These are phyloP conservation scores for Protonemura montana DNA, from an alignment of 2,888 invertebrate genomes.

Conservation along the genomic window DNA sequence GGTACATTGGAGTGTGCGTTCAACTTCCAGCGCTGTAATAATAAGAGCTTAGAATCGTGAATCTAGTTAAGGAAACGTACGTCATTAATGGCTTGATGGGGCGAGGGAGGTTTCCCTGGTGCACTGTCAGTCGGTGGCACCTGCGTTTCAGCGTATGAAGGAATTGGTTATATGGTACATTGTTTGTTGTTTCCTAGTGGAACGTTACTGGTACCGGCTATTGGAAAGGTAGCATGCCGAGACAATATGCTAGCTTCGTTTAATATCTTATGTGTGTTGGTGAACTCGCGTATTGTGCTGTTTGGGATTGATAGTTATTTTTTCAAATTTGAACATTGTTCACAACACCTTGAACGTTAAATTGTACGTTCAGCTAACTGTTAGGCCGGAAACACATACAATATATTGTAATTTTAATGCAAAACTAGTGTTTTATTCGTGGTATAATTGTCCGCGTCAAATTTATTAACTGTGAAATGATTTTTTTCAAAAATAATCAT, in stretches of 20 bases:
- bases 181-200: too few species aligned
- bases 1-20: neutral
- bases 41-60: constrained; percentile 10
- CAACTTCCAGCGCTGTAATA: neutral
- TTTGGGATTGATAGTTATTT: too few species aligned
- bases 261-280: too few species aligned
- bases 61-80: constrained; percentile 37
- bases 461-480: neutral
- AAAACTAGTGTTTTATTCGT: neutral
- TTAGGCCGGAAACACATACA: too few species aligned
- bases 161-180: too few species aligned
- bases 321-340: too few species aligned
- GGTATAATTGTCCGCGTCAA: neutral
- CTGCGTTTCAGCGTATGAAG: neutral
- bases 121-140: neutral
- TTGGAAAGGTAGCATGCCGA: too few species aligned
- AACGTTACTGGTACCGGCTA: too few species aligned
- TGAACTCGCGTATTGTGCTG: too few species aligned
- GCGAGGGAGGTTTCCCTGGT: neutral
- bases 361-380: too few species aligned
- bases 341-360: too few species aligned
- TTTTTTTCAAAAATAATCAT: neutral
- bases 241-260: too few species aligned
- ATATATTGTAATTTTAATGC: neutral
- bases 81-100: constrained; percentile 16